phyloP scores from a whole-genome alignment of 2,888 invertebrate species.

The Callinectes sapidus region DNA sequence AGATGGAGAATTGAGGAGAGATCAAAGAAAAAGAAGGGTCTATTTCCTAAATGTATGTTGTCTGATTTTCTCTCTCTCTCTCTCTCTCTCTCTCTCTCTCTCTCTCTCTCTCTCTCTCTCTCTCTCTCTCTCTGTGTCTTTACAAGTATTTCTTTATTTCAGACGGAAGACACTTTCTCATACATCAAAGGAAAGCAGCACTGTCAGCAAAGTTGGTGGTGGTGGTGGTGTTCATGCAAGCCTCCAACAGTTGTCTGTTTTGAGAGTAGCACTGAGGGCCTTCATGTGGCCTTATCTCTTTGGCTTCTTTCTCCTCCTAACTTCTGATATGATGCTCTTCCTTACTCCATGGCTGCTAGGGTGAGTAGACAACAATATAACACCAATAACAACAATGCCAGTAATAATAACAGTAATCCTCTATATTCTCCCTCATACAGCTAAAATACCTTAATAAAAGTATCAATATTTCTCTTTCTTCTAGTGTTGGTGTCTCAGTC shows the following conservation, averaged over 20 bases:
- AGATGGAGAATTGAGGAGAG: neutral
- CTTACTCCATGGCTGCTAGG: neutral
- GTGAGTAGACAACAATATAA: neutral
- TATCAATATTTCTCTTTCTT: too few species aligned
- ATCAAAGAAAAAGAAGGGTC: neutral
- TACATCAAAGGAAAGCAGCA: neutral
- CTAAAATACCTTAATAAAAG: too few species aligned
- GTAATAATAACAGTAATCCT: too few species aligned
- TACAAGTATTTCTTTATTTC: neutral
- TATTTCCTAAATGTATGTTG: neutral
- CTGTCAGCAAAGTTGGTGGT: neutral
- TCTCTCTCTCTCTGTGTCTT: conserved; percentile 1
- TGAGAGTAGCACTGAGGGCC: neutral
- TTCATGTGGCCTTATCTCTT: conserved; percentile 11
- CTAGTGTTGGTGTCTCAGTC: too few species aligned
- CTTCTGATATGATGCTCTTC: neutral
- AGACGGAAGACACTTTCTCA: neutral
- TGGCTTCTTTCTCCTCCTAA: neutral
- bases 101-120: conserved; percentile 15
- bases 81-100: conserved; percentile 15
- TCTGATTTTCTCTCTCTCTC: neutral
- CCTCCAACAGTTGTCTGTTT: neutral
- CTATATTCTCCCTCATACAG: too few species aligned
- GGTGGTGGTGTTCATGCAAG: neutral
- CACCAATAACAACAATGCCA: too few species aligned